Conservation (phyloP, 2,888 invertebrate genomes). For the Penaeus monodon region DNA sequence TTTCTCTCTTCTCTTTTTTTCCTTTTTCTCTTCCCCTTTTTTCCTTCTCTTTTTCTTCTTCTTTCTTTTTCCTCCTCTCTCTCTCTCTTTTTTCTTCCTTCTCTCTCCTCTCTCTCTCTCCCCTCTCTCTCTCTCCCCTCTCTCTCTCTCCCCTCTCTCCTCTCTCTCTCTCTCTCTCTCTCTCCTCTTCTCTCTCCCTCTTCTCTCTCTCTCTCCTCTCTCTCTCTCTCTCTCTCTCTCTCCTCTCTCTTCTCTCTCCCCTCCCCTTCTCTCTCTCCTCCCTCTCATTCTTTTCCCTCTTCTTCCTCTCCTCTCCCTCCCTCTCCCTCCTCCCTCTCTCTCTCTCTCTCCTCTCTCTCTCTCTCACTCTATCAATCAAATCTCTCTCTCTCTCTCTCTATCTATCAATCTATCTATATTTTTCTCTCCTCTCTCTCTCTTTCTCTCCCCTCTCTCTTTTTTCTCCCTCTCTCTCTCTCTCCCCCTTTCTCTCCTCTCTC, state of each 20-base stretch:
- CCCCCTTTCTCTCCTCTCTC: conserved; percentile 62
- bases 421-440: background rate
- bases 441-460: background rate
- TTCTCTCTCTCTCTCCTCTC: background rate
- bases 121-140: background rate
- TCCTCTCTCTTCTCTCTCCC: no score
- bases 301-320: no score
- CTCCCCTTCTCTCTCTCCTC: no score
- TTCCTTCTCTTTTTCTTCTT: background rate
- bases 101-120: background rate
- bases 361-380: accelerated
- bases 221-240: no score
- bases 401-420: no score
- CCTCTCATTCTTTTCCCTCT: background rate
- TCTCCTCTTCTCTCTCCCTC: background rate
- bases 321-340: background rate
- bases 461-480: background rate
- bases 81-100: background rate
- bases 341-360: background rate
- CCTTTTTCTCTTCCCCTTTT: background rate
- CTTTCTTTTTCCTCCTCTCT: background rate
- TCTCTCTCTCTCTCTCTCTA: no score
- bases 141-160: background rate
- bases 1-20: no score
- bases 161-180: background rate